Evolutionary conservation across 2,113 vertebrate species (phyloP).

Genomic region (Archocentrus centrarchus): DNA sequence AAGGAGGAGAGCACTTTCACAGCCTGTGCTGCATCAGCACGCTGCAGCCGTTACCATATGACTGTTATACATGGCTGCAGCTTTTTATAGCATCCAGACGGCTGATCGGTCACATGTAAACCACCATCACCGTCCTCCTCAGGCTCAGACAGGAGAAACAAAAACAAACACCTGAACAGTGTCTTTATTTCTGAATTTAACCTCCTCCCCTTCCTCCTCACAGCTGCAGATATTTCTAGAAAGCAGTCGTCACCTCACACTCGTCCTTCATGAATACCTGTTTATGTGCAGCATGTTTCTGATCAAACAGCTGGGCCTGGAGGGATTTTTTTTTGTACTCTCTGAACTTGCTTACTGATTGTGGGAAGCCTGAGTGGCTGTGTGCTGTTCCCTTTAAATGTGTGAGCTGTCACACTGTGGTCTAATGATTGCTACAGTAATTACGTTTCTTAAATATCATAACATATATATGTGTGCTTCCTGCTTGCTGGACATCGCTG

Average conservation of each 20-base stretch:
- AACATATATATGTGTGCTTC: not conserved
- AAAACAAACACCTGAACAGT: not conserved
- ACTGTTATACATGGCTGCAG: too few species aligned
- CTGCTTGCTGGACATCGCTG: constrained; percentile 6
- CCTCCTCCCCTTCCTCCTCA: not conserved
- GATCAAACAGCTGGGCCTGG: not conserved
- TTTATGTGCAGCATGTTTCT: not conserved
- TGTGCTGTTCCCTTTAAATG: constrained; percentile 53
- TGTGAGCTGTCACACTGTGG: constrained; percentile 51
- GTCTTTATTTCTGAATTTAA: not conserved
- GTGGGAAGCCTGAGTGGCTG: constrained; percentile 11
- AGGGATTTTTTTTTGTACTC: not conserved
- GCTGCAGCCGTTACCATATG: too few species aligned
- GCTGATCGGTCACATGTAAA: not conserved
- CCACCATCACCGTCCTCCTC: not conserved
- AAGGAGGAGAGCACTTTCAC: not conserved
- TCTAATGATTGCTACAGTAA: not conserved
- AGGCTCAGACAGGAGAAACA: not conserved
- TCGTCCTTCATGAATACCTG: not conserved
- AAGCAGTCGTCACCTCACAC: too few species aligned
- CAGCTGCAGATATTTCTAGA: not conserved
- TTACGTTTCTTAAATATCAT: not conserved
- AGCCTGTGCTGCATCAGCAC: not conserved
- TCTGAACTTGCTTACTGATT: not conserved
- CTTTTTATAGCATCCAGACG: too few species aligned